Conservation (phyloP, 2,113 vertebrate species). For the Chamaetylas fuelleborni region DNA sequence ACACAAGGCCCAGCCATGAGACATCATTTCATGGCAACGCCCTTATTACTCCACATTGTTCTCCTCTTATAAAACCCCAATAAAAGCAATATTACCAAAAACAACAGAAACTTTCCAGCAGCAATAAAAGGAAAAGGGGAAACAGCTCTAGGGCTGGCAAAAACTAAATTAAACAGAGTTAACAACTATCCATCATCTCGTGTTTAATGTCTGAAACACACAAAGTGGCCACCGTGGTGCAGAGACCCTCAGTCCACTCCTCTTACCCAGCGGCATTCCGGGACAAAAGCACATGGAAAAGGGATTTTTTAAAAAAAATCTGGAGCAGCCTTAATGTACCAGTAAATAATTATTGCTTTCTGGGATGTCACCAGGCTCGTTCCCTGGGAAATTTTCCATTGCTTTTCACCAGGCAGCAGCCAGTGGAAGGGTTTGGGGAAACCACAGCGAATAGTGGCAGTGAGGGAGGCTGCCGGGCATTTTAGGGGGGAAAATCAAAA, state of each 20-base stretch:
- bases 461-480: not conserved
- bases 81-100: constrained; percentile 34
- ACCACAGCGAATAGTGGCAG: not conserved
- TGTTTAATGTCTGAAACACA: constrained; percentile 5
- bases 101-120: constrained; percentile 36
- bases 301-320: not conserved
- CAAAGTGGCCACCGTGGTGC: not conserved
- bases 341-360: constrained; percentile 19
- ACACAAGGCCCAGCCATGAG: not conserved
- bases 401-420: not conserved
- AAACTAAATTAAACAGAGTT: constrained; percentile 17
- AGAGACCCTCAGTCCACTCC: not conserved
- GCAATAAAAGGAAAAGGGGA: constrained; percentile 39
- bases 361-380: not conserved
- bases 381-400: constrained; percentile 7
- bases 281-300: constrained; percentile 4
- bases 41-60: not conserved
- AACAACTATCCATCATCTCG: constrained; percentile 15
- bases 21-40: not conserved
- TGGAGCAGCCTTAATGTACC: not conserved
- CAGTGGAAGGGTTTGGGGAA: not conserved
- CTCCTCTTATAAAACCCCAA: constrained; percentile 11
- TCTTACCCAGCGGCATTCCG: not conserved
- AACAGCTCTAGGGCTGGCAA: constrained; percentile 51
- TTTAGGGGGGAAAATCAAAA: not conserved